Evolutionary conservation across 2,888 invertebrate species (phyloP).

Genomic region (Lasioglossum villosulum): DNA sequence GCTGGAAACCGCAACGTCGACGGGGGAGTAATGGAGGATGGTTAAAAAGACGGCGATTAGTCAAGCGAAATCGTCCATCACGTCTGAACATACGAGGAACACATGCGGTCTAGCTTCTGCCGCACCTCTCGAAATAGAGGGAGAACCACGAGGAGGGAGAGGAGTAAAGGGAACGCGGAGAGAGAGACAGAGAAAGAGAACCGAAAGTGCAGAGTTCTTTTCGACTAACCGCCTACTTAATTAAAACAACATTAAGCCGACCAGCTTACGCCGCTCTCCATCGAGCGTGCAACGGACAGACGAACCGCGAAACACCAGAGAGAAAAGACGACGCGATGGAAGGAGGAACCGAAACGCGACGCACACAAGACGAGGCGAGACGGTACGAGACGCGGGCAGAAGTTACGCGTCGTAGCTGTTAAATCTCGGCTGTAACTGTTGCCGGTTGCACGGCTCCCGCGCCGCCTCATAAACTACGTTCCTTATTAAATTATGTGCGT

Average conservation of each 20-base stretch:
- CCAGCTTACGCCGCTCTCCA: slow-evolving; percentile 62
- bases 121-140: slow-evolving; percentile 79
- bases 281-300: slow-evolving; percentile 66
- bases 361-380: neutral
- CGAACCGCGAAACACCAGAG: slow-evolving; percentile 62
- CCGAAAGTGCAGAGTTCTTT: slow-evolving; percentile 73
- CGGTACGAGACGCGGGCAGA: slow-evolving; percentile 11
- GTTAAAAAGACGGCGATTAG: slow-evolving; percentile 82
- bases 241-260: slow-evolving; percentile 83
- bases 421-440: slow-evolving; percentile 66
- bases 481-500: slow-evolving; percentile 76
- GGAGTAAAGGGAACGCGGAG: neutral
- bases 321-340: slow-evolving; percentile 32
- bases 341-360: slow-evolving; percentile 27
- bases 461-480: slow-evolving; percentile 71
- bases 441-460: slow-evolving; percentile 44
- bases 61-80: slow-evolving; percentile 84
- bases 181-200: neutral
- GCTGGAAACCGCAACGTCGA: neutral
- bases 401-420: slow-evolving; percentile 58
- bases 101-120: slow-evolving; percentile 77
- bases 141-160: slow-evolving; percentile 54
- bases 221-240: slow-evolving; percentile 83
- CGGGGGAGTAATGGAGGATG: slow-evolving; percentile 33
- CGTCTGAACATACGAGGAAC: slow-evolving; percentile 84